phyloP scores from a whole-genome alignment of 2,113 vertebrate species.

The Megaceryle maxima region DNA sequence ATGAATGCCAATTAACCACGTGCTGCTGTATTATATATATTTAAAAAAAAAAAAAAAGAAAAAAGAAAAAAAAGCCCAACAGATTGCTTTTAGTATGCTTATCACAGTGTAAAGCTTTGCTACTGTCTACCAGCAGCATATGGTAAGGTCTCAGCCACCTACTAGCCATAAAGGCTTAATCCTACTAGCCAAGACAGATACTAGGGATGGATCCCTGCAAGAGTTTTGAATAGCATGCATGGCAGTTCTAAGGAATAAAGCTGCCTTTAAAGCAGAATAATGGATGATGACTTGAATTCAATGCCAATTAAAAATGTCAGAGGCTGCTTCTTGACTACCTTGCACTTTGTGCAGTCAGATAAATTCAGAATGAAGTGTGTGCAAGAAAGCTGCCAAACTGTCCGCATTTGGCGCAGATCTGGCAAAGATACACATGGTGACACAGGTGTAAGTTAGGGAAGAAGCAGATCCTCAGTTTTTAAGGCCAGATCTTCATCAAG shows the following conservation, averaged over 20 bases:
- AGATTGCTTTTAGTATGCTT: slow-evolving; percentile 69
- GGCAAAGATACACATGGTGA: neutral
- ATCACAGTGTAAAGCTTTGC: slow-evolving; percentile 59
- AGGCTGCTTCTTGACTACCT: slow-evolving; percentile 49
- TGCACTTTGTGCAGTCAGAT: slow-evolving; percentile 44
- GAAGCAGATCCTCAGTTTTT: neutral
- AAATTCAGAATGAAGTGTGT: neutral
- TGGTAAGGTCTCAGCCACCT: slow-evolving; percentile 64
- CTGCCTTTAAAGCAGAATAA: slow-evolving; percentile 39
- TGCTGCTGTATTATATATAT: neutral
- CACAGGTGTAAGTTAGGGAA: slow-evolving; percentile 4
- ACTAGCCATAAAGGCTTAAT: slow-evolving; percentile 64
- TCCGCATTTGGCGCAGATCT: neutral
- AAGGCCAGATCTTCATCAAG: neutral
- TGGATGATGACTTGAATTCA: slow-evolving; percentile 46
- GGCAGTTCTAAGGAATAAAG: slow-evolving; percentile 26
- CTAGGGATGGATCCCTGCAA: slow-evolving; percentile 22
- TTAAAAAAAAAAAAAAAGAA: neutral
- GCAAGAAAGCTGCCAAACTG: neutral
- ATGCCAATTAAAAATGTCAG: slow-evolving; percentile 60
- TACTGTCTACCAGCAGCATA: slow-evolving; percentile 69
- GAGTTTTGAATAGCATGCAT: slow-evolving; percentile 18
- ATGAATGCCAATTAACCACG: slow-evolving; percentile 44
- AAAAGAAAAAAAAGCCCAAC: neutral
- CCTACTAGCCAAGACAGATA: slow-evolving; percentile 59